Conservation (phyloP, 2,113 vertebrate species). For the Grammomys dolichurus region DNA sequence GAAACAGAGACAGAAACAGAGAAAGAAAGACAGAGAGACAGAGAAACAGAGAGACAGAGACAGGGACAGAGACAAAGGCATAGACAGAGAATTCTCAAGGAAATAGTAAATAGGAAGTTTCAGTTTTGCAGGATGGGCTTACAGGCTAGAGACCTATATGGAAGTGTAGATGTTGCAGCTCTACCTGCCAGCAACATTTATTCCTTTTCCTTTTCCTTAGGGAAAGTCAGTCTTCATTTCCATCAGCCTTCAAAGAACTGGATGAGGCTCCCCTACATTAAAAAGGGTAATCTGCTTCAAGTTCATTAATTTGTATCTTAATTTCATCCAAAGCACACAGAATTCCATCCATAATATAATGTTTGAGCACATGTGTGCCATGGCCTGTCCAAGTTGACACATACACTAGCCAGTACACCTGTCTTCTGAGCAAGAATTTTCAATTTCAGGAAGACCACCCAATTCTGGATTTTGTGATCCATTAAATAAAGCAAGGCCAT, state of each 20-base stretch:
- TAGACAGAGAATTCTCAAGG: background rate
- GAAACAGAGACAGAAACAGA: too few species aligned
- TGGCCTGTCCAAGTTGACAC: background rate
- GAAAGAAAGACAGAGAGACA: background rate
- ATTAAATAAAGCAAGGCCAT: background rate
- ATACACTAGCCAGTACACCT: background rate
- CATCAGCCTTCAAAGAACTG: background rate
- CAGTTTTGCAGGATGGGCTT: background rate
- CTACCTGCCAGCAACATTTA: background rate
- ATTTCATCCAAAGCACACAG: background rate
- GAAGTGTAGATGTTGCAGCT: background rate
- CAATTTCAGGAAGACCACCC: background rate
- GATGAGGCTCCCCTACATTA: background rate
- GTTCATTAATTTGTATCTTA: background rate
- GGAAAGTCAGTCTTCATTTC: background rate
- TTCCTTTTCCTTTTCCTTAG: background rate
- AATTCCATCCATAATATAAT: background rate
- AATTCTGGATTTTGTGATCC: background rate
- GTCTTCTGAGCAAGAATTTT: background rate
- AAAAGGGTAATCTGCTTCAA: background rate
- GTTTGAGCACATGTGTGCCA: background rate
- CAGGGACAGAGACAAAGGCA: too few species aligned
- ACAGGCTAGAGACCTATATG: background rate
- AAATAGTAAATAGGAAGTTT: background rate
- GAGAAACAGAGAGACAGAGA: background rate